phyloP scores from a whole-genome alignment of 2,113 vertebrate species.

The Pelusios castaneus region DNA sequence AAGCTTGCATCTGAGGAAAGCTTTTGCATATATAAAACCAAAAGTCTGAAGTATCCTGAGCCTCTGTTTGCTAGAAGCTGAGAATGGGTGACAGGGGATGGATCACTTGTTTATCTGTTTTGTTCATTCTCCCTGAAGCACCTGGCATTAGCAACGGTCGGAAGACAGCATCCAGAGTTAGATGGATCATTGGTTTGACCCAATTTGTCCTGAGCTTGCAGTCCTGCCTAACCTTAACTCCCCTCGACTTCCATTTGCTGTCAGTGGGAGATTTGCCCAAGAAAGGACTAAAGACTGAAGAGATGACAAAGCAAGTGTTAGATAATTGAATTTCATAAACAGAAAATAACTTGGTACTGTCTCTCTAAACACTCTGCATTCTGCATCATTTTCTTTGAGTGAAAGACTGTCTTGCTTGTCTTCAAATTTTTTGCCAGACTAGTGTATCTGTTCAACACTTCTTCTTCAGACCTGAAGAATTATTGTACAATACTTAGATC shows the following conservation, averaged over 20 bases:
- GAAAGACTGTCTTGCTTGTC: too few relatives aligned
- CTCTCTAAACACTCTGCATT: too few relatives aligned
- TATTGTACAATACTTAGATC: neutral
- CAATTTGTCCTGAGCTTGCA: neutral
- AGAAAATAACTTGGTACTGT: neutral
- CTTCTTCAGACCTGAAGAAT: neutral
- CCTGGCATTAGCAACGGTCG: too few relatives aligned
- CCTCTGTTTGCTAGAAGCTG: too few relatives aligned
- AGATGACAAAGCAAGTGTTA: neutral
- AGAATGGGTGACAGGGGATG: too few relatives aligned
- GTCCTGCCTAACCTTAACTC: neutral
- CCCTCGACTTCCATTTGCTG: neutral
- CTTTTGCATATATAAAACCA: neutral
- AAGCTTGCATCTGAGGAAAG: neutral
- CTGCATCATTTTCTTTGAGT: too few relatives aligned
- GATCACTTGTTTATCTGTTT: too few relatives aligned
- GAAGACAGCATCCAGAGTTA: too few relatives aligned
- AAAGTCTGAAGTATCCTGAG: too few relatives aligned
- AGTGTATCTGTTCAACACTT: neutral
- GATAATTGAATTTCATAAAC: neutral
- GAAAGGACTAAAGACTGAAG: neutral
- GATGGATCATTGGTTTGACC: too few relatives aligned
- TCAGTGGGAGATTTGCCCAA: rapidly evolving
- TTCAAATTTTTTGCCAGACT: too few relatives aligned
- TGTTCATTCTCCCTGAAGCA: too few relatives aligned